phyloP scores from a whole-genome alignment of 64 coral and sea anemone genomes.

The Orbicella faveolata region DNA sequence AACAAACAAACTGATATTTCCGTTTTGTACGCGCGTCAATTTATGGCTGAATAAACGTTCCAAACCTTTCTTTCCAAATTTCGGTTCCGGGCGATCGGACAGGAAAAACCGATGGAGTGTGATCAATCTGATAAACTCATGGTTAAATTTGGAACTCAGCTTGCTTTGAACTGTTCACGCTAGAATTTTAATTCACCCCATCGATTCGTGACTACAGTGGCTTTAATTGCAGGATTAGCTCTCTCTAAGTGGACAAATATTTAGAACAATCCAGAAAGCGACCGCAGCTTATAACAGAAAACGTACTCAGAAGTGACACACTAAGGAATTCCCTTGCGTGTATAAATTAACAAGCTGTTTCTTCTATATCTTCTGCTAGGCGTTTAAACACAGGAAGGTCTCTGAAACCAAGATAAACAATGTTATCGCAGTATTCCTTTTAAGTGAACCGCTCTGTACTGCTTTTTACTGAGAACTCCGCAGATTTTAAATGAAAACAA shows the following conservation, averaged over 20 bases:
- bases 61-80: too few species aligned
- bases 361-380: background rate
- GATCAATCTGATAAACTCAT: too few species aligned
- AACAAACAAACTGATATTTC: background rate
- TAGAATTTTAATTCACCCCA: background rate
- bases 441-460: too few species aligned
- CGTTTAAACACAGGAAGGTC: background rate
- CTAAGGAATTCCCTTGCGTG: background rate
- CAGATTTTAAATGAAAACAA: too few species aligned
- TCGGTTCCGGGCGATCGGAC: background rate
- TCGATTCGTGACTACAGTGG: background rate
- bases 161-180: too few species aligned
- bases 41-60: too few species aligned
- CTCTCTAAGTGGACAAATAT: background rate
- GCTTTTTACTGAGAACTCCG: too few species aligned
- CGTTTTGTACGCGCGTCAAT: too few species aligned
- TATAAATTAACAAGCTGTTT: background rate
- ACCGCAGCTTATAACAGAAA: background rate
- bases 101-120: background rate
- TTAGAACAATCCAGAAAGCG: background rate
- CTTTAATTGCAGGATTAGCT: background rate
- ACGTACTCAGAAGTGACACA: background rate
- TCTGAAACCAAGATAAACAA: background rate
- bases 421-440: background rate
- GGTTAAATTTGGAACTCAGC: too few species aligned